Percentiles rank a stretch among this genome's conserved stretches.
Conservation (phyloP, 2,797 vertebrate genomes). For the Vespertilio murinus region DNA sequence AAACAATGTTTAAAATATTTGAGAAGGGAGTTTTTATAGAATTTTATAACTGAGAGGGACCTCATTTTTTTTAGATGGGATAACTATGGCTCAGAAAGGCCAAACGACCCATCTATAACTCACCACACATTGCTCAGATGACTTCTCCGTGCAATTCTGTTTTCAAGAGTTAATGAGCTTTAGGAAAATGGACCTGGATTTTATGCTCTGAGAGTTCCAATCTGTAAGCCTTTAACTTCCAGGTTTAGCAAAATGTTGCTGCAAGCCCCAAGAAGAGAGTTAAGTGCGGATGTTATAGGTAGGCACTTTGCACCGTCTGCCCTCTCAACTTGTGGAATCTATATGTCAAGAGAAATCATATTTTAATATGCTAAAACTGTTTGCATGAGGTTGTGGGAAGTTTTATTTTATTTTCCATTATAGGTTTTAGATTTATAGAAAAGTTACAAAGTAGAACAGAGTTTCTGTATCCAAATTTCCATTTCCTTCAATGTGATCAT, state of each 20-base stretch:
- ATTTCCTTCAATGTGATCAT: not conserved
- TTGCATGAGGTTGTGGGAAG: not conserved
- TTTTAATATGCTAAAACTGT: not conserved
- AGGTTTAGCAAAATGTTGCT: not conserved
- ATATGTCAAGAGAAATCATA: not conserved
- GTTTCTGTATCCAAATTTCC: not conserved
- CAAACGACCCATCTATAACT: not conserved
- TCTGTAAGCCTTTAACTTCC: conserved; percentile 10
- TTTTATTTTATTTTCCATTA: conserved; percentile 12
- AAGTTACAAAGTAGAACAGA: not conserved
- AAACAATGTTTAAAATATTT: conserved; percentile 33
- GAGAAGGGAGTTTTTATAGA: not conserved
- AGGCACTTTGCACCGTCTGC: not conserved
- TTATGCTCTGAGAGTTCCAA: not conserved
- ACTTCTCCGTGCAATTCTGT: not conserved
- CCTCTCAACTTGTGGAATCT: not conserved
- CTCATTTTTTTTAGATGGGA: not conserved
- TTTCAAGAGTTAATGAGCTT: not conserved
- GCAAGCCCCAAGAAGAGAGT: not conserved
- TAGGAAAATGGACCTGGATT: conserved; percentile 6
- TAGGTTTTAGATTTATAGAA: not conserved
- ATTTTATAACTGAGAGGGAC: not conserved
- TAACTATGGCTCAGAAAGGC: not conserved
- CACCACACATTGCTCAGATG: not conserved
- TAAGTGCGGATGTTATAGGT: not conserved